Conservation (phyloP, 2,113 vertebrate species). For the Cyanocitta stelleri region DNA sequence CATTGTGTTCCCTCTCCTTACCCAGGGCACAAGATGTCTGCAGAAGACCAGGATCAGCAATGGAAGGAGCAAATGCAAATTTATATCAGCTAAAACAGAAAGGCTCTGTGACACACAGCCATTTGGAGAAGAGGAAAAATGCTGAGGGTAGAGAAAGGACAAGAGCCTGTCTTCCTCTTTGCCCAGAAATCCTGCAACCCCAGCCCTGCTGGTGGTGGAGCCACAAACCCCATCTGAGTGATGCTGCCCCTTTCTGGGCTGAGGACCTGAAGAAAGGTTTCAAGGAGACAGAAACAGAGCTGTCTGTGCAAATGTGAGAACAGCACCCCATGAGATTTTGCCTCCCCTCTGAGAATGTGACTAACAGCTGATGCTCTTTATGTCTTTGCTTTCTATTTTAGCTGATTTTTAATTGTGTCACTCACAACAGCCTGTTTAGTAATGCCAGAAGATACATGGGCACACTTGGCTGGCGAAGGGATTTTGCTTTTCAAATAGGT, state of each 20-base stretch:
- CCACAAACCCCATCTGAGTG: not conserved
- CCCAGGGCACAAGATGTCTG: not conserved
- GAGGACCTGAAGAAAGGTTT: not conserved
- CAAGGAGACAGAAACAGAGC: not conserved
- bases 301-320: not conserved
- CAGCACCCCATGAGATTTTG: not conserved
- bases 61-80: not conserved
- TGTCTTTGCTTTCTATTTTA: not conserved
- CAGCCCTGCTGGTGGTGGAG: not conserved
- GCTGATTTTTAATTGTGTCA: not conserved
- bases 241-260: not conserved
- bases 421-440: not conserved
- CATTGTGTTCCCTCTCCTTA: not conserved
- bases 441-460: not conserved
- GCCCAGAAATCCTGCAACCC: not conserved
- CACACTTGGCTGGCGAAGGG: not conserved
- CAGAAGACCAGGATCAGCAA: not conserved
- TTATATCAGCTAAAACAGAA: not conserved
- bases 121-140: not conserved
- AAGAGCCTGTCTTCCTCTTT: not conserved
- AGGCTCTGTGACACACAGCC: not conserved
- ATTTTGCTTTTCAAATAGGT: not conserved
- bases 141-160: not conserved
- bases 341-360: not conserved
- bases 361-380: not conserved